Evolutionary conservation across 2,113 vertebrate species (phyloP).

Genomic region (Macquaria ambigua): DNA sequence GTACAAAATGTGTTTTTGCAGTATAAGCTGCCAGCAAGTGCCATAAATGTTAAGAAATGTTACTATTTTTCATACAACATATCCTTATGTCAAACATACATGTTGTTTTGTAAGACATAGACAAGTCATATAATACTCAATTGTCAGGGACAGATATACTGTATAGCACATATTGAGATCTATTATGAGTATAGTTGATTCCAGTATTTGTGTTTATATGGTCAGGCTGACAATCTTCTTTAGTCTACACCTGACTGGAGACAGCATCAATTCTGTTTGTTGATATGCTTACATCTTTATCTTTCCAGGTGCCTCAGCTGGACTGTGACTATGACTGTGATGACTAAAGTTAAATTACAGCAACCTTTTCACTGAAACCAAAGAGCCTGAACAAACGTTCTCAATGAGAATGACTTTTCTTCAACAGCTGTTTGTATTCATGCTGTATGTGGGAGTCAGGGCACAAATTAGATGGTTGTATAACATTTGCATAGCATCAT

Average conservation of each 20-base stretch:
- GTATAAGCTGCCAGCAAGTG: too few species aligned
- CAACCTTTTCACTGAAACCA: slow-evolving; percentile 2
- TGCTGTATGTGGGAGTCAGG: neutral
- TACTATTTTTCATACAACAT: neutral
- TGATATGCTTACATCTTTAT: neutral
- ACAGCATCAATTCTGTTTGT: slow-evolving; percentile 4
- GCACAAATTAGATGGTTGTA: neutral
- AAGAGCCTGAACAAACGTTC: slow-evolving; percentile 8
- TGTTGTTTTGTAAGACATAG: too few species aligned
- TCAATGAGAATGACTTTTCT: neutral
- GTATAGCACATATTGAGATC: neutral
- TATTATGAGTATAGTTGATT: too few species aligned
- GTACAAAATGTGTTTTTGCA: too few species aligned
- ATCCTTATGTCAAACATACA: too few species aligned
- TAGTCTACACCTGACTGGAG: neutral
- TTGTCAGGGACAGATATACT: too few species aligned
- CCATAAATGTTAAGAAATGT: too few species aligned
- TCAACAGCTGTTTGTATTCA: neutral
- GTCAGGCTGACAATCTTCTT: too few species aligned
- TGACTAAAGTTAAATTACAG: neutral
- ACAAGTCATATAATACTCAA: too few species aligned
- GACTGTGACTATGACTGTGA: slow-evolving; percentile 1
- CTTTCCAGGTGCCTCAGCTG: slow-evolving; percentile 14
- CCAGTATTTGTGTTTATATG: neutral
- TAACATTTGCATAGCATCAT: slow-evolving; percentile 13